These are phyloP conservation scores for Luehdorfia chinensis DNA, from an alignment of 1,140 invertebrate species.

Conservation along the genomic window DNA sequence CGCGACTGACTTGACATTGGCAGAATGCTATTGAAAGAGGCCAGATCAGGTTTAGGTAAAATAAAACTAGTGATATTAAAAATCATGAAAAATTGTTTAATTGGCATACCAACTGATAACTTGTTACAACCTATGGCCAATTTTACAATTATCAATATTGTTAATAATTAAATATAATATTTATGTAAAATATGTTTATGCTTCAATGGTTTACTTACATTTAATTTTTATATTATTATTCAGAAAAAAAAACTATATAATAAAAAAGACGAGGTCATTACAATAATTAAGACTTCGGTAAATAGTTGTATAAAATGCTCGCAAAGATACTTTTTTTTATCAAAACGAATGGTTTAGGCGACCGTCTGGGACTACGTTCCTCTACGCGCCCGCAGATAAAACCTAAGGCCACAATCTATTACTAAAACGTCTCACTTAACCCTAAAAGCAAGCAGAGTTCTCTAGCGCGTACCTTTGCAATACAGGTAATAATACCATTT, in stretches of 20 bases:
- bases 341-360: too few relatives aligned
- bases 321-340: too few relatives aligned
- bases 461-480: slow-evolving; percentile 31
- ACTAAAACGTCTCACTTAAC: slow-evolving; percentile 58
- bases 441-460: slow-evolving; percentile 48
- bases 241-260: slow-evolving; percentile 63
- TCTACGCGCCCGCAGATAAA: slow-evolving; percentile 34
- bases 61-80: slow-evolving; percentile 67
- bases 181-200: slow-evolving; percentile 76
- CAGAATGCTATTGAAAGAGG: too few relatives aligned
- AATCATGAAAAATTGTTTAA: slow-evolving; percentile 77
- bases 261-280: slow-evolving; percentile 58
- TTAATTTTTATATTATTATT: slow-evolving; percentile 74
- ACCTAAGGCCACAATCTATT: slow-evolving; percentile 72
- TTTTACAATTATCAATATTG: slow-evolving; percentile 76
- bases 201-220: slow-evolving; percentile 74
- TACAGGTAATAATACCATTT: slow-evolving; percentile 20
- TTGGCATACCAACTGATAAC: slow-evolving; percentile 75
- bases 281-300: slow-evolving; percentile 58
- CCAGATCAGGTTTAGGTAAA: too few relatives aligned
- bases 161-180: slow-evolving; percentile 77
- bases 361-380: slow-evolving; percentile 16
- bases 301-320: slow-evolving; percentile 56
- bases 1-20: too few relatives aligned
- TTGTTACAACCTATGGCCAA: slow-evolving; percentile 76